A percentile compares a stretch with the other conserved stretches of the same genome.
phyloP scores from a whole-genome alignment of 1,140 invertebrate genomes.

The Sinella curviseta region DNA sequence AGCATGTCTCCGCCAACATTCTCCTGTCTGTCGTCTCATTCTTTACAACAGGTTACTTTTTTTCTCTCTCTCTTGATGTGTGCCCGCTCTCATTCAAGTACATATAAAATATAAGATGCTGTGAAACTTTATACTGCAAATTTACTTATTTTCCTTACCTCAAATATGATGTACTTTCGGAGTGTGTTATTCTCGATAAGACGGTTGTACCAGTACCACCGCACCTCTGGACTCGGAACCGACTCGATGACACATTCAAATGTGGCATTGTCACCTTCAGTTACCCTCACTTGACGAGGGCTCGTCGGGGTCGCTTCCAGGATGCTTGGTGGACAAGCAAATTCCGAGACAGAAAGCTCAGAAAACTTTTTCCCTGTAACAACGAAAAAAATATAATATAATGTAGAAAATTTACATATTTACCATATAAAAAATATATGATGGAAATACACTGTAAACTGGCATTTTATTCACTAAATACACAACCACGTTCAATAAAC shows the following conservation, averaged over 20 bases:
- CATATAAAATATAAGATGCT: too few species aligned
- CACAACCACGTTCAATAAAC: neutral
- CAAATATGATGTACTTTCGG: slow-evolving; percentile 76
- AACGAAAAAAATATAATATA: neutral
- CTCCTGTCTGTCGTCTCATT: too few species aligned
- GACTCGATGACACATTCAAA: slow-evolving; percentile 76
- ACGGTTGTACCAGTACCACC: slow-evolving; percentile 84
- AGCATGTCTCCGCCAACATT: too few species aligned
- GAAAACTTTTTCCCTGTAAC: slow-evolving; percentile 61
- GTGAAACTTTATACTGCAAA: neutral
- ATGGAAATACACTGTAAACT: slow-evolving; percentile 35
- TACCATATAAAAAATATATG: slow-evolving; percentile 35
- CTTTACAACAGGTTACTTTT: too few species aligned
- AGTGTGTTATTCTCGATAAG: slow-evolving; percentile 73
- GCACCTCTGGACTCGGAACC: slow-evolving; percentile 75
- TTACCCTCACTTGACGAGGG: slow-evolving; percentile 72
- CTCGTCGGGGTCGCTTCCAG: slow-evolving; percentile 59
- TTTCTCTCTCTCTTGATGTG: too few species aligned
- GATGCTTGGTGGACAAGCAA: slow-evolving; percentile 83
- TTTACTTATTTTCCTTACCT: slow-evolving; percentile 62
- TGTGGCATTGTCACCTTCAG: slow-evolving; percentile 79
- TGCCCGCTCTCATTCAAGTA: too few species aligned
- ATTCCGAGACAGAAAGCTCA: slow-evolving; percentile 76
- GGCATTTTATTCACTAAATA: neutral
- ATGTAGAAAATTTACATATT: neutral